Conservation (phyloP, 2,888 invertebrate species). For the Cephus pygmeus region DNA sequence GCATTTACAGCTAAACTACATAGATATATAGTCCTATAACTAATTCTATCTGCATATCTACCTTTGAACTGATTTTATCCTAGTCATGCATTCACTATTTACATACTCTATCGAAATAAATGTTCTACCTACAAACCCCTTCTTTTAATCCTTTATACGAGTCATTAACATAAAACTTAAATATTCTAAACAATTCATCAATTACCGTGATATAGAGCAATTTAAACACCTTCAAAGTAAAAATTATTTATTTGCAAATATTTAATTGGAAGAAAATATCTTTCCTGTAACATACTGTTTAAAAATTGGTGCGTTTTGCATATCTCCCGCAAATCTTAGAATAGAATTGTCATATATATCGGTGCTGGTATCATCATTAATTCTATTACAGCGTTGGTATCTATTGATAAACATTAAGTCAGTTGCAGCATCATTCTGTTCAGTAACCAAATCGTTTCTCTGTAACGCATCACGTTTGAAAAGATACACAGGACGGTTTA, state of each 20-base stretch:
- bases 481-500: conserved; percentile 42
- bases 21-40: background rate
- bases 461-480: conserved; percentile 38
- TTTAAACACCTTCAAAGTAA: background rate
- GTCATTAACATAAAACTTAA: background rate
- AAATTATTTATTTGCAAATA: background rate
- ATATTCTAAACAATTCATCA: background rate
- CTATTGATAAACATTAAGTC: conserved; percentile 49
- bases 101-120: background rate
- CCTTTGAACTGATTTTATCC: background rate
- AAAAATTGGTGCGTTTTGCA: conserved; percentile 57
- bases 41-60: background rate
- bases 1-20: background rate
- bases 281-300: conserved; percentile 23
- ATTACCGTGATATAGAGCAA: background rate
- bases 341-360: conserved; percentile 67
- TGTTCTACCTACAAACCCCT: background rate
- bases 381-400: conserved; percentile 41
- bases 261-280: background rate
- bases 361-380: conserved; percentile 21
- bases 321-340: conserved; percentile 67
- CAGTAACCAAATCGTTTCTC: conserved; percentile 26
- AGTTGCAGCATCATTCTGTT: conserved; percentile 23
- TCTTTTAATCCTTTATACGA: background rate
- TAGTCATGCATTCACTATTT: background rate